Base-by-base conservation (phyloP, 2,888 invertebrate species). In the Frankliniella intonsa region DNA sequence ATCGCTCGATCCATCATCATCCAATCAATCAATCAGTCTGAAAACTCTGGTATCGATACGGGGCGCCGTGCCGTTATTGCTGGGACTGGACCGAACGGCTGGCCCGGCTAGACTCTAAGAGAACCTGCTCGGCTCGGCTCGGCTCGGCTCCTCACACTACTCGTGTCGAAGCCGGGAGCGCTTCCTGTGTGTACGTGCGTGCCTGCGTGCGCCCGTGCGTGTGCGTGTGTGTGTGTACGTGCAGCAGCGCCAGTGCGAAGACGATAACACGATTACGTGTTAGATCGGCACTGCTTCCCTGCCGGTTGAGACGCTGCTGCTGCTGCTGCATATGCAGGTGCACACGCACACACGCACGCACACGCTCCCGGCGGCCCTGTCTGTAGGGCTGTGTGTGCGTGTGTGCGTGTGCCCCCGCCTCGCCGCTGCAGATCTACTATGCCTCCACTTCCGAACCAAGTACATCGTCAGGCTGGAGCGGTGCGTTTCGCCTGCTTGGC, bases 251-350 rank as follows among this genome's bases (percentile, higher is more conserved):
- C 55, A 14, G 69, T 22, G 69, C 69, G 69, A 76, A 76, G 69
- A 76, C 69, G 69, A 76, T 76, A 76, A 76, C 38, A 38, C 69
- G 69, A 76, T 25, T 76, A 76, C 69, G 69, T 76, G 69, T 76
- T 22, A 76, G 69, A 55, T 55, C 55, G 55, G 55, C 55, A 17
- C 55, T 11, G 55, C 55, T 38, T 38, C 38, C 38, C 38, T 38
- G 38, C 38, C 5, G 38, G 38, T 38, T 38, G 38, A 5, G 38
- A 38, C 2, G 38, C 38, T 38, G 69, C 69, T 76, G 69, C 25
- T 11, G 25, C 22, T 25, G 69, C 62, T 25, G 69, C 25, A 25
- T 76, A 12, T 76, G 55, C 14, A 19, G 5, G 55, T 14, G 55
- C 14, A n/a, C 62, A 3, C 1, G 62, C 62, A 62, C 62, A n/a